A percentile compares a stretch with the other conserved stretches of the same genome.
Evolutionary conservation across 2,113 vertebrate genomes (phyloP).

Genomic region (Bubo bubo): DNA sequence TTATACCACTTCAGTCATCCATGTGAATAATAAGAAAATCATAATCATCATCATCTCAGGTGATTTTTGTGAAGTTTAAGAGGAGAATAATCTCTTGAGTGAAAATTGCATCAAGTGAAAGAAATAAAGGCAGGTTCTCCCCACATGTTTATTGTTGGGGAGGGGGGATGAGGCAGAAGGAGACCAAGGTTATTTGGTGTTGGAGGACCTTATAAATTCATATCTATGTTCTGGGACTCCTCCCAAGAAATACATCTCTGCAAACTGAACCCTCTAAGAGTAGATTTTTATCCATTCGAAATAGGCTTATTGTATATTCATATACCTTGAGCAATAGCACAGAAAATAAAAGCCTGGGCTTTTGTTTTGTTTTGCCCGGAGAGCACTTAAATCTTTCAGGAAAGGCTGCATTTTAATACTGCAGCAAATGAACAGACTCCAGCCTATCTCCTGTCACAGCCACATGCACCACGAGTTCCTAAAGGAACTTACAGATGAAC

Average conservation of each 20-base stretch:
- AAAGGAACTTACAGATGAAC: neutral
- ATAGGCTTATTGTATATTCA: neutral
- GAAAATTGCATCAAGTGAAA: neutral
- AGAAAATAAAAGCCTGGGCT: slow-evolving; percentile 3
- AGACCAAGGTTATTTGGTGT: neutral
- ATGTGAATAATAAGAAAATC: neutral
- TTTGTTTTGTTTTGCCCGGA: neutral
- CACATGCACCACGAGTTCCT: neutral
- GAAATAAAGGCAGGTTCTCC: neutral
- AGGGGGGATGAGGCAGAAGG: neutral
- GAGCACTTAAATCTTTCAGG: slow-evolving; percentile 22
- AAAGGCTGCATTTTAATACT: slow-evolving; percentile 6
- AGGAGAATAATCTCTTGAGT: slow-evolving; percentile 1
- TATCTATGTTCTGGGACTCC: neutral
- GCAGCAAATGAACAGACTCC: neutral
- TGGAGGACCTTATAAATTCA: neutral
- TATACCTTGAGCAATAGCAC: neutral
- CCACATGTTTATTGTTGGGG: neutral
- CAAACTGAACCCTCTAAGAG: neutral
- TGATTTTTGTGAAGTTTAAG: neutral
- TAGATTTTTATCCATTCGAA: neutral
- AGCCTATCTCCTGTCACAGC: neutral
- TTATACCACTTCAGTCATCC: neutral
- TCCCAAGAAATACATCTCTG: neutral
- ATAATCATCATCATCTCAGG: neutral